Conservation (phyloP, 2,113 vertebrate species). For the Sialia sialis region DNA sequence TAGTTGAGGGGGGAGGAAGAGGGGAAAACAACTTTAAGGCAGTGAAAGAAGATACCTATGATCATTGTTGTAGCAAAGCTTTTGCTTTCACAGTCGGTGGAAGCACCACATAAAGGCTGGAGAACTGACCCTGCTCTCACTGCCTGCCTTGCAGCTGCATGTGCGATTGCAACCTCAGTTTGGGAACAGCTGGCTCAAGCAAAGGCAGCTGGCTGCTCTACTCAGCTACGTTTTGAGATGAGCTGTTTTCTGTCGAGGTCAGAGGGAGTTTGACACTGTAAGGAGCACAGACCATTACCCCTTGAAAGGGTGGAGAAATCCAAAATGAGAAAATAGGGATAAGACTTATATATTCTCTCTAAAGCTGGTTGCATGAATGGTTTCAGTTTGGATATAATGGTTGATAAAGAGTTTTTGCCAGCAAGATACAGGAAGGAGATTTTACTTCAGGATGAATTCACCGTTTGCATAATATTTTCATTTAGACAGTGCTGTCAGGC, state of each 20-base stretch:
- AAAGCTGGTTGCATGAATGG: neutral
- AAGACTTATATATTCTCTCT: neutral
- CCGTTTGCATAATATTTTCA: neutral
- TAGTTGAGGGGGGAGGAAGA: neutral
- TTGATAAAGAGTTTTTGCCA: neutral
- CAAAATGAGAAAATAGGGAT: neutral
- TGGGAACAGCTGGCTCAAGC: neutral
- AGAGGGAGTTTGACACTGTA: neutral
- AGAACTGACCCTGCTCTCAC: neutral
- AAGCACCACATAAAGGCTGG: neutral
- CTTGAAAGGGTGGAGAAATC: neutral
- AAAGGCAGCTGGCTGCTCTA: neutral
- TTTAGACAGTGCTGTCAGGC: neutral
- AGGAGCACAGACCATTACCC: neutral
- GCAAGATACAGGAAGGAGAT: neutral
- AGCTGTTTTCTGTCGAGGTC: conserved; percentile 4
- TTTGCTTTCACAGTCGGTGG: neutral
- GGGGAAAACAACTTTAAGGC: conserved; percentile 26
- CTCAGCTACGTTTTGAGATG: neutral
- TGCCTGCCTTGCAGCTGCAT: neutral
- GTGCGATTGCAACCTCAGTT: rapidly evolving
- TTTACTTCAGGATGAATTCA: conserved; percentile 14
- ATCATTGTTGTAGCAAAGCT: neutral
- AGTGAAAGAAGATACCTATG: neutral
- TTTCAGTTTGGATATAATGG: neutral